Conservation (phyloP, 2,797 vertebrate species). For the Scyliorhinus canicula region DNA sequence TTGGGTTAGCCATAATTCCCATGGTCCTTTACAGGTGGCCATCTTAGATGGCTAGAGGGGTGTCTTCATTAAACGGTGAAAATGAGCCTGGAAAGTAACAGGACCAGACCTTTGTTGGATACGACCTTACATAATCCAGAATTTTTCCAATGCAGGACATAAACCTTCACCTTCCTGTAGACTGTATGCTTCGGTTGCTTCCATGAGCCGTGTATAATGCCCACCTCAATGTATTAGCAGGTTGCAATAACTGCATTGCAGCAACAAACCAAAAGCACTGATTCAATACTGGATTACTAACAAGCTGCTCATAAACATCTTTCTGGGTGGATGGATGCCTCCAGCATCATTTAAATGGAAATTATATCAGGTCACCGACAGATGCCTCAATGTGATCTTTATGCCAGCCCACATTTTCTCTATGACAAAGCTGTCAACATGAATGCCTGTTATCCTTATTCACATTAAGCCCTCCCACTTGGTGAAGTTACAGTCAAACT, state of each 20-base stretch:
- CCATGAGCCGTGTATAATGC: background rate
- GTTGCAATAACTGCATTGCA: background rate
- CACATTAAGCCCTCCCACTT: background rate
- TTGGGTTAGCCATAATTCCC: no score
- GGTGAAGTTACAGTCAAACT: background rate
- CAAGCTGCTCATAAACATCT: background rate
- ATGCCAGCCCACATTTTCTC: background rate
- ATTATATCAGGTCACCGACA: constrained; percentile 26
- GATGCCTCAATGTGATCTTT: background rate
- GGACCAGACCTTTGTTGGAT: background rate
- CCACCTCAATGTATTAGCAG: background rate
- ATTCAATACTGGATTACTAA: background rate
- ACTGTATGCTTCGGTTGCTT: background rate
- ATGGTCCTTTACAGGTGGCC: no score
- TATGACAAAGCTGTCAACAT: background rate
- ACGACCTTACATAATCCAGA: background rate
- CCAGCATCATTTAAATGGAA: background rate
- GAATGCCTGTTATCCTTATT: background rate
- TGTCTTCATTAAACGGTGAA: no score
- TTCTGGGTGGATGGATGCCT: background rate
- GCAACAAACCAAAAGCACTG: background rate
- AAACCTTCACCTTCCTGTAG: background rate
- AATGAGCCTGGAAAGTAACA: background rate
- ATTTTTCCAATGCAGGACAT: background rate
- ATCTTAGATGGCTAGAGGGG: no score